Conservation (phyloP, 2,797 vertebrate species). For the Poeciliopsis turneri region DNA sequence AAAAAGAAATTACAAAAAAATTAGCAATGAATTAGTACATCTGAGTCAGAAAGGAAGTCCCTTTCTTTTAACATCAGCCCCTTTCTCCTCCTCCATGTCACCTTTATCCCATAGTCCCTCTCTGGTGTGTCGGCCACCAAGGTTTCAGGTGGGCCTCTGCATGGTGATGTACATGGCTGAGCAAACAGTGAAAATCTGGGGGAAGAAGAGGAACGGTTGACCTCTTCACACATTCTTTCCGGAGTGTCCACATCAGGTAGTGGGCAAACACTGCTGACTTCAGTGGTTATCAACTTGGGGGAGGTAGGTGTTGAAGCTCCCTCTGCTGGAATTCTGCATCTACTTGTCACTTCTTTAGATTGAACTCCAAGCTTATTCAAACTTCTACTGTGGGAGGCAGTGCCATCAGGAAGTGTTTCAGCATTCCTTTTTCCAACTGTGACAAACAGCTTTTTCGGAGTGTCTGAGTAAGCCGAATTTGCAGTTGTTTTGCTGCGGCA, state of each 20-base stretch:
- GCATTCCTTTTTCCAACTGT: constrained; percentile 31
- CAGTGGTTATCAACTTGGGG: constrained; percentile 19
- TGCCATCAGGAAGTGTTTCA: constrained; percentile 9
- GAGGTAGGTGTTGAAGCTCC: constrained; percentile 31
- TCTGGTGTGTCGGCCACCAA: constrained; percentile 89
- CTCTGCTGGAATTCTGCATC: constrained; percentile 21
- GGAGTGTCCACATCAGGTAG: constrained; percentile 74
- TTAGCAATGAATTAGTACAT: constrained; percentile 74
- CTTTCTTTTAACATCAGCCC: constrained; percentile 76
- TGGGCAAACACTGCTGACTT: constrained; percentile 24
- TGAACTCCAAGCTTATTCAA: constrained; percentile 10
- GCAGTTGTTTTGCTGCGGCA: constrained; percentile 7
- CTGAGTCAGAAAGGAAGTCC: constrained; percentile 79
- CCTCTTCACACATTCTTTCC: constrained; percentile 35
- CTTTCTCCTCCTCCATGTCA: constrained; percentile 88
- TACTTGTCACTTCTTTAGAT: constrained; percentile 9
- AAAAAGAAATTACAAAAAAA: not conserved
- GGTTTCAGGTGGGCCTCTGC: constrained; percentile 44
- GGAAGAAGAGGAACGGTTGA: constrained; percentile 10
- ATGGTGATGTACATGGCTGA: constrained; percentile 49
- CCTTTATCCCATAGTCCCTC: constrained; percentile 87
- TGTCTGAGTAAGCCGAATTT: constrained; percentile 19
- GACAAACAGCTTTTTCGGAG: constrained; percentile 21
- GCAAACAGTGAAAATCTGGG: constrained; percentile 46
- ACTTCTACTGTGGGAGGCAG: constrained; percentile 23